Evolutionary conservation across 2,113 vertebrate species (phyloP), one percentile per base, ranked within the genome.

Genomic region (Pithys albifrons): DNA sequence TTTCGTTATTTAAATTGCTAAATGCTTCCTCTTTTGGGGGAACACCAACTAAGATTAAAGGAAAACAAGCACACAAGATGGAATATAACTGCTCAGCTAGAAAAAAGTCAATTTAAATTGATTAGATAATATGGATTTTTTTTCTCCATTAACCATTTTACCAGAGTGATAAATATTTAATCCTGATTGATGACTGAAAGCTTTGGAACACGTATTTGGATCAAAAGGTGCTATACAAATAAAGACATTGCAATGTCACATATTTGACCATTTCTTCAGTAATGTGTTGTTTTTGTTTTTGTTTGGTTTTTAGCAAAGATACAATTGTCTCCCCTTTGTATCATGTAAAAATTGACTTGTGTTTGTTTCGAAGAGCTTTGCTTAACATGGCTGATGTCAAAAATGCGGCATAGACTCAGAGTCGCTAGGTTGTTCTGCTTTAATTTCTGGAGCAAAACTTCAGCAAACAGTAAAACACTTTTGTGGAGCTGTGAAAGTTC

Each of bases 401-500:
- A 96, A 97, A 95, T 28, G 16, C 80, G 55, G 91, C 86, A 89
- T n/a, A 59, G 89, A 76, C 82, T 91, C 95, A 37, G 94, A 90
- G 94, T 93, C 23, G 5, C 43, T 66, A 87, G 95, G 91, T 92
- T 93, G 96, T 91, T 97, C 95, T 91, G 97, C 98, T 99, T 99
- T 98, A 97, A 98, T 98, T 99, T 99, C 98, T 98, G 97, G 98
- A 98, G 98, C 98, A 98, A 98, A 99, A 99, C 98, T 98, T 99
- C 98, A 98, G 99, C 98, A 99, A 99, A 99, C 98, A 99, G 99
- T 98, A 98, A 98, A 98, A 98, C 98, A 98, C 97, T 98, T 98
- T 98, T 99, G 99, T 98, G 99, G 98, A 98, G 98, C 98, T 98
- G 99, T 99, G 99, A 99, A 99, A 99, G 99, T 98, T 98, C 98